Evolutionary conservation across 2,113 vertebrate genomes (phyloP).

Genomic region (Cebus imitator): DNA sequence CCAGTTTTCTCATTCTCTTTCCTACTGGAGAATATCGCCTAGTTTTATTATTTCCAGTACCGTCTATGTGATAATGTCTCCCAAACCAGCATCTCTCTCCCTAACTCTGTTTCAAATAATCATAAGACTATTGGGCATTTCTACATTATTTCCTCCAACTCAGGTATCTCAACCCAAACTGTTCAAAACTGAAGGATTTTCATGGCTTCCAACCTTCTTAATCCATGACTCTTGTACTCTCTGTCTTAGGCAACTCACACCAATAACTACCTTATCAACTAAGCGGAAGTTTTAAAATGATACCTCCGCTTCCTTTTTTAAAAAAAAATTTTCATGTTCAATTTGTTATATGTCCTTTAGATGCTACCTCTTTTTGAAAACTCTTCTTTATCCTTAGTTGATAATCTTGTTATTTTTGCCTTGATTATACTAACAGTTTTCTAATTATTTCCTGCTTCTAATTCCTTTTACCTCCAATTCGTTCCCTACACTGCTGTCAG

Average conservation of each 20-base stretch:
- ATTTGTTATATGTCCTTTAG: background rate
- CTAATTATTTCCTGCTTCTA: background rate
- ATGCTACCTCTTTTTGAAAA: background rate
- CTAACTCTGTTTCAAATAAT: background rate
- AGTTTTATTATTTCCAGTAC: constrained; percentile 39
- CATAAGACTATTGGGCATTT: background rate
- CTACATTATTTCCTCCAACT: background rate
- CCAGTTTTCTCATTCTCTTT: background rate
- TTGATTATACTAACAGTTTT: background rate
- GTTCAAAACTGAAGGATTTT: constrained; percentile 2
- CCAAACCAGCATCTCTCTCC: background rate
- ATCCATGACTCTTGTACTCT: background rate
- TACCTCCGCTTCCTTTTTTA: background rate
- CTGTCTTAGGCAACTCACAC: background rate
- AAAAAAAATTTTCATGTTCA: background rate
- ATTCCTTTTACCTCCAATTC: background rate
- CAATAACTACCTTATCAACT: background rate
- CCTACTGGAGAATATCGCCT: background rate
- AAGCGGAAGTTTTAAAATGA: background rate
- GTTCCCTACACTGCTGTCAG: background rate
- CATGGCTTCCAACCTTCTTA: background rate
- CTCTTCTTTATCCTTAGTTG: background rate
- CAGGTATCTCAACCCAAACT: background rate
- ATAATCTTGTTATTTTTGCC: background rate
- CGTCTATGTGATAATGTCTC: constrained; percentile 18